Percentiles rank a stretch among this genome's conserved stretches.
Conservation (phyloP, 2,797 vertebrate species). For the Pogonophryne albipinna region DNA sequence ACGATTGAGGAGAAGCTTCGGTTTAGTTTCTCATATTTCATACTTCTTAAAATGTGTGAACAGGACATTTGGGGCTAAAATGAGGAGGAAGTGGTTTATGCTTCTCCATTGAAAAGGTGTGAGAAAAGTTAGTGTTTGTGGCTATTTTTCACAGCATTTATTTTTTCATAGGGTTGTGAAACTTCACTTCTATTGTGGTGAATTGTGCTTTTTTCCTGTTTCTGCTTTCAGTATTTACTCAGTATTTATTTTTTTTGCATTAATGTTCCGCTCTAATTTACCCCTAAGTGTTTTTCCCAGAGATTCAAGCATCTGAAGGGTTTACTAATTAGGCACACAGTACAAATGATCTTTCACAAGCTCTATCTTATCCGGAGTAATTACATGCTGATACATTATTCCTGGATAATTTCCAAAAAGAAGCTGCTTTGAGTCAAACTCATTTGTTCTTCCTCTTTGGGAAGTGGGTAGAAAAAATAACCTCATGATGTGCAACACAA, state of each 20-base stretch:
- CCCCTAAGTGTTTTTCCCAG: constrained; percentile 82
- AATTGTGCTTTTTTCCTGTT: constrained; percentile 67
- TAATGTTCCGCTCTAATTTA: constrained; percentile 77
- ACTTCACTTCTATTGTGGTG: constrained; percentile 50
- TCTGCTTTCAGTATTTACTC: constrained; percentile 64
- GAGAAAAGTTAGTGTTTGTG: constrained; percentile 78
- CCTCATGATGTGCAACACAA: constrained; percentile 50
- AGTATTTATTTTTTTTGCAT: constrained; percentile 49
- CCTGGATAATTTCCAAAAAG: constrained; percentile 88
- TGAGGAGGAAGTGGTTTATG: constrained; percentile 86
- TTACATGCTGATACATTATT: constrained; percentile 87
- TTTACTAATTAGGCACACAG: constrained; percentile 89
- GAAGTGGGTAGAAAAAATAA: constrained; percentile 49
- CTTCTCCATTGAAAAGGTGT: constrained; percentile 78
- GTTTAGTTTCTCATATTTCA: constrained; percentile 79
- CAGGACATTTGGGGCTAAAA: constrained; percentile 84
- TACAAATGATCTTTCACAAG: constrained; percentile 89
- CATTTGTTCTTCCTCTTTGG: constrained; percentile 76
- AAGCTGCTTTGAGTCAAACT: constrained; percentile 83
- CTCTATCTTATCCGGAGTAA: constrained; percentile 87
- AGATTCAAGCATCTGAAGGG: constrained; percentile 85
- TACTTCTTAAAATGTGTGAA: constrained; percentile 79
- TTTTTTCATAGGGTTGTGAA: constrained; percentile 67
- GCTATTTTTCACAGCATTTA: constrained; percentile 76
- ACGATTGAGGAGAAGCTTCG: constrained; percentile 49